Evolutionary conservation across 2,888 invertebrate genomes (phyloP), one percentile per base, ranked within the genome.

Genomic region (Troides helena): DNA sequence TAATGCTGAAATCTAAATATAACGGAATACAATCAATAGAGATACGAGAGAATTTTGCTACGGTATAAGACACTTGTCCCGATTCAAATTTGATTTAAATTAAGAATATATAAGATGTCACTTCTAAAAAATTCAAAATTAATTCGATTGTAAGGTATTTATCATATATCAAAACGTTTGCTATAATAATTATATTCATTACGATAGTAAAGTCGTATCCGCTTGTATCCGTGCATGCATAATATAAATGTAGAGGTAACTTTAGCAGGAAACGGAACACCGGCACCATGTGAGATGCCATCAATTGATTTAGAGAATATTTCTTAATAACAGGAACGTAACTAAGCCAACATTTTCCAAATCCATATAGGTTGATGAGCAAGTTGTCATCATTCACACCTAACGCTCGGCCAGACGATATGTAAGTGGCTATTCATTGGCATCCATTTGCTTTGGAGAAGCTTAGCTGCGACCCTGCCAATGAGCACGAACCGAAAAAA

Each of bases 371-470:
- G 90, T 89, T 91, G 84, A 87, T 89, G 91, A 87, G 86, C 89
- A 92, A 91, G 90, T 87, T 89, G 80, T 87, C 92, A 72, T 88
- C 91, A 84, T 89, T 90, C 85, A 81, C 89, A 74, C 80, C 88
- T 77, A 87, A 86, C 81, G 83, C 82, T 81, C 84, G 78, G 81
- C 88, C 87, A 73, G 92, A 92, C 71, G 92, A 92, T 81, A 89
- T 89, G 92, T 92, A 90, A 92, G 92, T 91, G 78, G 74, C 74
- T 71, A 73, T 68, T 68, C 67, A 75, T 68, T 69, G 80, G 80
- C 79, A 77, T 75, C 74, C 75, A 78, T 73, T 46, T 75, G 88
- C 88, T 87, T 88, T 80, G 79, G 81, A 83, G 80, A 80, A 81
- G 88, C 87, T 88, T 89, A 86, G 85, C 81, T 82, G 80, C 81